A percentile compares a stretch with the other conserved stretches of the same genome.
These are phyloP conservation scores for Steatornis caripensis DNA, from an alignment of 2,113 vertebrate species.

Conservation along the genomic window DNA sequence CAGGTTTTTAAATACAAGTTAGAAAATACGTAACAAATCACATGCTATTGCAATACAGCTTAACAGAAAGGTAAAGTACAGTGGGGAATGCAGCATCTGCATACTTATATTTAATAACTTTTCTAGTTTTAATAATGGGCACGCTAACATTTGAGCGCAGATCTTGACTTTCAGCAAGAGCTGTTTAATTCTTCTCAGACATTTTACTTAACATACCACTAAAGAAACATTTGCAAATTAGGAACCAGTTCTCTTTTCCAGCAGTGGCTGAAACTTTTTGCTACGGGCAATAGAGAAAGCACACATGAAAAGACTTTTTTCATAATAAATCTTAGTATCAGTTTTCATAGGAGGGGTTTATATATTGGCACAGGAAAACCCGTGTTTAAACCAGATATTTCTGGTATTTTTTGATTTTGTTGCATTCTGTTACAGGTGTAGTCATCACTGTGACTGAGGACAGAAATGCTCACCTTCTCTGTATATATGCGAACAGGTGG, in stretches of 20 bases:
- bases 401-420: neutral
- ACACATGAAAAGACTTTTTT: neutral
- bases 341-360: neutral
- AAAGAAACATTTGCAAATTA: neutral
- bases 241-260: neutral
- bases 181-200: neutral
- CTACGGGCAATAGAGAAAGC: neutral
- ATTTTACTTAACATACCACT: neutral
- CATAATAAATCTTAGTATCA: neutral
- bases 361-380: neutral
- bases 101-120: neutral
- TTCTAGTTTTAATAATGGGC: neutral
- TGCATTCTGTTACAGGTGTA: neutral
- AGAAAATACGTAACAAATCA: neutral
- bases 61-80: neutral
- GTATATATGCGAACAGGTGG: neutral
- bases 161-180: neutral
- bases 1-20: neutral
- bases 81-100: neutral
- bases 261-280: neutral
- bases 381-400: neutral
- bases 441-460: neutral
- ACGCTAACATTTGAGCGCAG: neutral
- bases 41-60: neutral
- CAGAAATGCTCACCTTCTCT: neutral